phyloP scores from a whole-genome alignment of 2,888 invertebrate genomes.

The Cerastoderma edule region DNA sequence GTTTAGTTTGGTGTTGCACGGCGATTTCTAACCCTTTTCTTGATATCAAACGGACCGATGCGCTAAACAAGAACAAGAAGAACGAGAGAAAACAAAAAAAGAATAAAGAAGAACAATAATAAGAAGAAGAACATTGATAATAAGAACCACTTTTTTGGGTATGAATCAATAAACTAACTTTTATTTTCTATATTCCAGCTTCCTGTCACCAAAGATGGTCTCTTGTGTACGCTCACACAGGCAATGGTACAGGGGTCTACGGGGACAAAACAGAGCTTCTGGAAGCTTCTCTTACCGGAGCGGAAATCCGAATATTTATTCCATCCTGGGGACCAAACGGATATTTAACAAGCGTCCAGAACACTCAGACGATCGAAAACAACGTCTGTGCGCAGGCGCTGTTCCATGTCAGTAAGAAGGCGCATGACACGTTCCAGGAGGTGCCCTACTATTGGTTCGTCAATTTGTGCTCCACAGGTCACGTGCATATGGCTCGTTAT shows the following conservation, averaged over 20 bases:
- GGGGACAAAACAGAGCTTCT: constrained; percentile 62
- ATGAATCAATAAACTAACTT: neutral
- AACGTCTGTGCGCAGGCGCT: constrained; percentile 61
- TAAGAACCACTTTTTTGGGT: neutral
- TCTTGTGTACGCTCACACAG: constrained; percentile 59
- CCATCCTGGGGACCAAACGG: constrained; percentile 62
- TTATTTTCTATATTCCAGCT: constrained; percentile 33
- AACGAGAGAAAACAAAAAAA: too few species aligned
- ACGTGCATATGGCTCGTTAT: constrained; percentile 58
- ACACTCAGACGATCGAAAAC: constrained; percentile 58
- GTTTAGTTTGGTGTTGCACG: neutral
- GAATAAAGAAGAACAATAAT: too few species aligned
- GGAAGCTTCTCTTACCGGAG: constrained; percentile 56
- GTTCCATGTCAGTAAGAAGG: constrained; percentile 56
- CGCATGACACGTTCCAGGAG: constrained; percentile 54
- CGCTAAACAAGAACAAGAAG: neutral
- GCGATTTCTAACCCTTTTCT: neutral
- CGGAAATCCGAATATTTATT: constrained; percentile 62
- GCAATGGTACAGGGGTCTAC: constrained; percentile 57
- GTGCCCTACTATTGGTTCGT: constrained; percentile 62
- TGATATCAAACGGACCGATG: neutral
- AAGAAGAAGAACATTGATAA: neutral
- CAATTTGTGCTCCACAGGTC: constrained; percentile 56
- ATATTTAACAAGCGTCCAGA: constrained; percentile 59
- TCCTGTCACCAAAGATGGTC: constrained; percentile 67